These are phyloP conservation scores for Heliconius charithonia DNA, from an alignment of 2,888 invertebrate species.

Conservation along the genomic window DNA sequence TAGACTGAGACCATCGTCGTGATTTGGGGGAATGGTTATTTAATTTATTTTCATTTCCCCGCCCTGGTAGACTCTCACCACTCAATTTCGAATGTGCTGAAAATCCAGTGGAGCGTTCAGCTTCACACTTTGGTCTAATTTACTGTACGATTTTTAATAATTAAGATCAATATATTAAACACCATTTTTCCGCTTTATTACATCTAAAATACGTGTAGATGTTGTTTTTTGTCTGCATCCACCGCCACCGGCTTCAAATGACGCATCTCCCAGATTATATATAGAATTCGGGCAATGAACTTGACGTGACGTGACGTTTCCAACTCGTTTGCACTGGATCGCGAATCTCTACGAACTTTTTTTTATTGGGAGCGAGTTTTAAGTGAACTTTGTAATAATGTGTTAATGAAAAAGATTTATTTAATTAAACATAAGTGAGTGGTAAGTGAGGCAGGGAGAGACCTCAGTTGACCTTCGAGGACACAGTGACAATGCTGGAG, in stretches of 20 bases:
- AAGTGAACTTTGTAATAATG: neutral
- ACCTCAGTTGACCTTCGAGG: neutral
- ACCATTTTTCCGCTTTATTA: slow-evolving; percentile 13
- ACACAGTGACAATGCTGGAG: neutral
- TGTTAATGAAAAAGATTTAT: neutral
- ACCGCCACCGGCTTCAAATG: slow-evolving; percentile 57
- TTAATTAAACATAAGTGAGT: no score
- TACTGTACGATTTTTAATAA: neutral
- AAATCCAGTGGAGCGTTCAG: no score
- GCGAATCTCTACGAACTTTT: slow-evolving; percentile 23
- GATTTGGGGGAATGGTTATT: no score
- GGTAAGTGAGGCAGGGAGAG: no score
- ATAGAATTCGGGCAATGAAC: slow-evolving; percentile 69
- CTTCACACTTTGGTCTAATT: no score
- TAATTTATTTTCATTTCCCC: no score
- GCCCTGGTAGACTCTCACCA: no score
- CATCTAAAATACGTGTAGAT: slow-evolving; percentile 5
- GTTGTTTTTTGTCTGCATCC: slow-evolving; percentile 50
- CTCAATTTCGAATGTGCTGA: no score
- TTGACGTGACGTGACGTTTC: slow-evolving; percentile 46
- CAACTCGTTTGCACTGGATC: slow-evolving; percentile 11
- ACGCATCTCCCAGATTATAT: slow-evolving; percentile 63
- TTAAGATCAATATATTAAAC: slow-evolving; percentile 13
- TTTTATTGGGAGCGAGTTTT: slow-evolving; percentile 19
- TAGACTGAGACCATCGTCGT: no score